Evolutionary conservation across 2,888 invertebrate species (phyloP).

Genomic region (Brachycybe producta): DNA sequence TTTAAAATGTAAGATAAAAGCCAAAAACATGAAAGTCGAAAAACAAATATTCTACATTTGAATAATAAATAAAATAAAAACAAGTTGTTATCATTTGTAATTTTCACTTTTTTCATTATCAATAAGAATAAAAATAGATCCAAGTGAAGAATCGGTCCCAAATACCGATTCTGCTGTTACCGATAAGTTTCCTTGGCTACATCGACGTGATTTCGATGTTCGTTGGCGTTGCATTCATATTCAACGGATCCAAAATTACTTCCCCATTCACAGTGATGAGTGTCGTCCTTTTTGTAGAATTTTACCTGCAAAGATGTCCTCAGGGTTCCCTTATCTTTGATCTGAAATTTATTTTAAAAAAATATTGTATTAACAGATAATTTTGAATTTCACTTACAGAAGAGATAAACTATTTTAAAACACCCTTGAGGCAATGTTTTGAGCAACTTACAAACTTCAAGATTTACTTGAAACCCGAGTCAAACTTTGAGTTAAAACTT

Average conservation of each 20-base stretch:
- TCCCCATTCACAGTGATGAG: constrained; percentile 43
- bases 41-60: too few relatives aligned
- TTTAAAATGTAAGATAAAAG: too few relatives aligned
- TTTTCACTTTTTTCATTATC: too few relatives aligned
- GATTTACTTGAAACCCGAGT: background rate
- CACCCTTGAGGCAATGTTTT: background rate
- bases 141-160: background rate
- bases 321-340: constrained; percentile 38
- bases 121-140: too few relatives aligned
- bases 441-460: background rate
- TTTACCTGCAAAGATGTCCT: constrained; percentile 43
- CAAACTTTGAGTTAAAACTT: too few relatives aligned
- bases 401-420: constrained; percentile 13
- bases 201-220: constrained; percentile 36
- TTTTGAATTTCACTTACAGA: too few relatives aligned
- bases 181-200: constrained; percentile 41
- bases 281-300: constrained; percentile 41
- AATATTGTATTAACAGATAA: too few relatives aligned
- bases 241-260: constrained; percentile 42
- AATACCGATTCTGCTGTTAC: constrained; percentile 22
- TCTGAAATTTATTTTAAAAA: constrained; percentile 31
- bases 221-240: constrained; percentile 38
- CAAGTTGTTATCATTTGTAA: too few relatives aligned
- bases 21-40: too few relatives aligned
- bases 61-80: too few relatives aligned